phyloP scores from a whole-genome alignment of 2,888 invertebrate genomes.

The Plutella xylostella region DNA sequence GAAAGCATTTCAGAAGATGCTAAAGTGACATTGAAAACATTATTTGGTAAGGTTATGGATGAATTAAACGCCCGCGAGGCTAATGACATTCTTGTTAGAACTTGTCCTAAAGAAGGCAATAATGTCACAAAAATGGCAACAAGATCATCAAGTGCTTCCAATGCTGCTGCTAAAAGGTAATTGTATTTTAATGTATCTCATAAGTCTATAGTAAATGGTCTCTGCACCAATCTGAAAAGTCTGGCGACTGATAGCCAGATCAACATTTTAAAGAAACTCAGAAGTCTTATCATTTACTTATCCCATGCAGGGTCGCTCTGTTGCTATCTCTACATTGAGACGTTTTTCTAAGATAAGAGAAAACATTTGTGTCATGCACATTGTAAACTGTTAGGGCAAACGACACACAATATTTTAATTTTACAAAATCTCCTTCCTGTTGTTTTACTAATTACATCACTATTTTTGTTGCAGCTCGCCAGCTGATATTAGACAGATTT shows the following conservation, averaged over 20 bases:
- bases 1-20: slow-evolving; percentile 76
- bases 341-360: too few relatives aligned
- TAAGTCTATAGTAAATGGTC: background rate
- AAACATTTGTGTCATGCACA: too few relatives aligned
- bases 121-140: slow-evolving; percentile 52
- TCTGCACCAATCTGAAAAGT: too few relatives aligned
- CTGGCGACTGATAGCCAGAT: too few relatives aligned
- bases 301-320: too few relatives aligned
- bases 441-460: background rate
- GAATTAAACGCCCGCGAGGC: slow-evolving; percentile 83
- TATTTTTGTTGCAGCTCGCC: slow-evolving; percentile 55
- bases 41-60: slow-evolving; percentile 74
- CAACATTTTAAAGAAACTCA: background rate
- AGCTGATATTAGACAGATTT: slow-evolving; percentile 72
- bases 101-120: slow-evolving; percentile 73
- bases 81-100: slow-evolving; percentile 82
- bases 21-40: slow-evolving; percentile 71
- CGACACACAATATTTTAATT: background rate
- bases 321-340: too few relatives aligned
- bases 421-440: too few relatives aligned
- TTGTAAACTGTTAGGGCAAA: too few relatives aligned
- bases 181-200: background rate
- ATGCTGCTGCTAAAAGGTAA: slow-evolving; percentile 50
- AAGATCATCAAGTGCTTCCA: slow-evolving; percentile 42
- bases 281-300: too few relatives aligned